Evolutionary conservation across 2,888 invertebrate species (phyloP), one percentile per base, ranked within the genome.

Genomic region (Agelastica alni): DNA sequence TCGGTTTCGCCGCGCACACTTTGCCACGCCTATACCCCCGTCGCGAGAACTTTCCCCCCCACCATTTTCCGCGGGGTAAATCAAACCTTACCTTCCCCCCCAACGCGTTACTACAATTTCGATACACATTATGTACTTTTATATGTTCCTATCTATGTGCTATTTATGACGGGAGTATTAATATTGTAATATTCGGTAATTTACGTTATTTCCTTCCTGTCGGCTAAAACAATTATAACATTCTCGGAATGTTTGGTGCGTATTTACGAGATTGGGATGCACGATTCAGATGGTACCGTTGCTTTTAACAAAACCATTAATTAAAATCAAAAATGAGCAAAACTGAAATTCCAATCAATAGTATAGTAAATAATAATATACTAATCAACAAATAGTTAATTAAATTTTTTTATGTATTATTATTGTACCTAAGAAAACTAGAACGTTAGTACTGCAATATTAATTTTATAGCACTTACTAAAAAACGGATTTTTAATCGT

Each of bases 11-110:
- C 77, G 70, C 75, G 76, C 71, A 76, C 77, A 69, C 71, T 70
- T 70, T 70, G 36, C 65, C 73, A 73, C 77, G 76, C 79, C 79
- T 75, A n/a, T 76, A 67, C 71, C 72, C 77, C 66, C 64, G 67
- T 53, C 62, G 56, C 59, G 14, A 51, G 20, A 26, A 34, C 39
- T 49, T 42, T 39, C 28, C 55, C 18, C 55, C 55, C 49, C 41
- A 22, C 41, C 45, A 22, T 39, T 32, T 46, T 26, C 3, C 28
- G 18, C 34, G 36, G 47, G 43, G 20, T 32, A 36, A 32, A 32
- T 37, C 26, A 22, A 17, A 37, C 44, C 39, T 45, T 39, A 45
- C 52, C 37, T 39, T 20, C 7, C 31, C n/a, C 16, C 37, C 37
- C n/a, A 16, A 37, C 16, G 9, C 10, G 4, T 18, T 44, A 28